These are phyloP conservation scores for Lepidocyrtinus sp. DNA, from an alignment of 2,888 invertebrate genomes.

Conservation along the genomic window DNA sequence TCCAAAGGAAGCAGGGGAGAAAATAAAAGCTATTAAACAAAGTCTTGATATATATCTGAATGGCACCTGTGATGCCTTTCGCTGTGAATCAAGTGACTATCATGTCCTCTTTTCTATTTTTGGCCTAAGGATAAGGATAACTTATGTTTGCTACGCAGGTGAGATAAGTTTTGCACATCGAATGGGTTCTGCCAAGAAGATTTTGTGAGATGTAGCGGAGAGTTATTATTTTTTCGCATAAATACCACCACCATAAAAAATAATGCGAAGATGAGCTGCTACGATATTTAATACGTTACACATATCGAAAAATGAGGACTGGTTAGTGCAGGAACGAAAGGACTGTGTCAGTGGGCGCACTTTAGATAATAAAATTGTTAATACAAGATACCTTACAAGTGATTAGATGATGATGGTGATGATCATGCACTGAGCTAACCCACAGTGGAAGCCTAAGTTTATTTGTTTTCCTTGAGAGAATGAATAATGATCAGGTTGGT, in stretches of 20 bases:
- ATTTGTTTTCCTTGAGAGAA: neutral
- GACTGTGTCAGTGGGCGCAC: conserved; percentile 12
- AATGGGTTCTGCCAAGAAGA: too few relatives aligned
- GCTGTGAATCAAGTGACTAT: neutral
- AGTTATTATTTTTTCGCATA: neutral
- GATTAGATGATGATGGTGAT: neutral
- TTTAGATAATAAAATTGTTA: conserved; percentile 8
- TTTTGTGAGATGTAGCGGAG: neutral
- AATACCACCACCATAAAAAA: conserved; percentile 6
- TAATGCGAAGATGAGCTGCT: neutral
- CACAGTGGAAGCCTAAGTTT: neutral
- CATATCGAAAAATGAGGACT: neutral
- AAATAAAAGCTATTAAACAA: conserved; percentile 9
- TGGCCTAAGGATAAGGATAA: too few relatives aligned
- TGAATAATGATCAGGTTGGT: neutral
- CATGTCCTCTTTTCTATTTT: conserved; percentile 3
- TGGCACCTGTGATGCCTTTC: neutral
- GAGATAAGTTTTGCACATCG: too few relatives aligned
- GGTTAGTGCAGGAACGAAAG: neutral
- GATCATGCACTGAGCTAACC: neutral
- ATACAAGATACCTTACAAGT: neutral
- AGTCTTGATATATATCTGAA: neutral
- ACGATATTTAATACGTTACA: neutral
- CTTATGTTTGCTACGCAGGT: too few relatives aligned
- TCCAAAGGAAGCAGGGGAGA: neutral